Conservation (phyloP, 1,140 invertebrate genomes). For the Scaptomyza montana region DNA sequence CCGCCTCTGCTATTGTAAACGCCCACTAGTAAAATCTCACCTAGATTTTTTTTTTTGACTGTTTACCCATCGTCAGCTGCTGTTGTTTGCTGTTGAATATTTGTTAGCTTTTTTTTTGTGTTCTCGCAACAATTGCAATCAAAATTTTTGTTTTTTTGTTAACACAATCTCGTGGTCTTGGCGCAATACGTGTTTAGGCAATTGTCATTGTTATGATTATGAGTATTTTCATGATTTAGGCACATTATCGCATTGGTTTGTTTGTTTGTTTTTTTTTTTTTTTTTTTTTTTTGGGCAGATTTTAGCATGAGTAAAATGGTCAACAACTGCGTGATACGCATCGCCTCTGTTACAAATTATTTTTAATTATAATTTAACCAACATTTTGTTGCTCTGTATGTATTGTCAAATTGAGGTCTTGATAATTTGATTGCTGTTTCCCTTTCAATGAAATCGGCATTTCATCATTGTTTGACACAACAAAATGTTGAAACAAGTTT, state of each 20-base stretch:
- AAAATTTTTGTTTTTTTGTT: constrained; percentile 47
- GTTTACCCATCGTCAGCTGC: constrained; percentile 63
- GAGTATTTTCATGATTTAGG: constrained; percentile 65
- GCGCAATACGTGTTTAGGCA: constrained; percentile 47
- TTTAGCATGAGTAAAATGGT: no score
- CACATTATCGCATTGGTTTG: constrained; percentile 57
- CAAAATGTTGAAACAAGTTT: no score
- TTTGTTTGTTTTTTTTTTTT: no score
- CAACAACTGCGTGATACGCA: constrained; percentile 63
- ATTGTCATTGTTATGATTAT: constrained; percentile 17
- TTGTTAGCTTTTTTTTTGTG: constrained; percentile 18
- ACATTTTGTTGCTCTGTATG: constrained; percentile 16
- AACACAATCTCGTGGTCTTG: constrained; percentile 44
- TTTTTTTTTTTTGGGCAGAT: constrained; percentile 21
- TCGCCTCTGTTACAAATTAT: constrained; percentile 54
- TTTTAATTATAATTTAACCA: neutral
- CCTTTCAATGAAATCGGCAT: constrained; percentile 14
- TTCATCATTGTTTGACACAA: constrained; percentile 9
- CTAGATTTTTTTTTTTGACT: constrained; percentile 28
- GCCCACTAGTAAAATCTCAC: constrained; percentile 33
- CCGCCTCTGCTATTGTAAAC: neutral
- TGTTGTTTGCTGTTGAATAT: no score
- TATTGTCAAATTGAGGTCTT: constrained; percentile 18
- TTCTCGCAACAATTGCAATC: constrained; percentile 44
- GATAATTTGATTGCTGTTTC: constrained; percentile 26